Conservation (phyloP, 2,113 vertebrate genomes). For the Willisornis vidua region DNA sequence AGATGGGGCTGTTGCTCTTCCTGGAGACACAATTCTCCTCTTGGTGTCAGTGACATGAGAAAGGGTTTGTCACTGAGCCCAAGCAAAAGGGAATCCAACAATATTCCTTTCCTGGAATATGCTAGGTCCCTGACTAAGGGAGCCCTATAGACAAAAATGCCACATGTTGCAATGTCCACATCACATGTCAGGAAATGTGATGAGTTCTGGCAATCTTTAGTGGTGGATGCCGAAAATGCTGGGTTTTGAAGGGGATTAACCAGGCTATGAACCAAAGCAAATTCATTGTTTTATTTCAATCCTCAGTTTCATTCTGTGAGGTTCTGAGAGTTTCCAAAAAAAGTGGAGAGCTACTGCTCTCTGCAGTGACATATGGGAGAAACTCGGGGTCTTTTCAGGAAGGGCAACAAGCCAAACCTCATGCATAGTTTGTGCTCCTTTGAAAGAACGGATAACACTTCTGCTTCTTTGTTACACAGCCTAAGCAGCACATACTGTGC, state of each 20-base stretch:
- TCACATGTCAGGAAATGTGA: slow-evolving; percentile 19
- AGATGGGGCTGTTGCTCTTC: neutral
- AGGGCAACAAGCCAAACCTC: neutral
- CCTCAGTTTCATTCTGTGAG: neutral
- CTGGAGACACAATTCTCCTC: neutral
- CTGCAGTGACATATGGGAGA: neutral
- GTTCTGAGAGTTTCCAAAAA: neutral
- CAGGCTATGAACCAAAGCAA: neutral
- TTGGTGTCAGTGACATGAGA: neutral
- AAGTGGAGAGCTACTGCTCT: neutral
- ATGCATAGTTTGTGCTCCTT: neutral
- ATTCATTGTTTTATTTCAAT: neutral
- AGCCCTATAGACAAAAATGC: neutral
- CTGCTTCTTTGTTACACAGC: neutral
- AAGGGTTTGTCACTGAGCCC: neutral
- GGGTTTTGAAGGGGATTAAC: neutral
- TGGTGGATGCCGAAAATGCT: slow-evolving; percentile 9
- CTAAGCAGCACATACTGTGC: neutral
- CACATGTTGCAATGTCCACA: neutral
- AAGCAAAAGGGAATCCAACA: neutral
- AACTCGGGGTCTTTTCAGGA: neutral
- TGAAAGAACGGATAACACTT: neutral
- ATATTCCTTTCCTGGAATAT: neutral
- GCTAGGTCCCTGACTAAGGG: neutral
- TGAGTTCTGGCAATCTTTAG: neutral